phyloP scores from a whole-genome alignment of 1,140 invertebrate genomes.

The Conus betulinus region DNA sequence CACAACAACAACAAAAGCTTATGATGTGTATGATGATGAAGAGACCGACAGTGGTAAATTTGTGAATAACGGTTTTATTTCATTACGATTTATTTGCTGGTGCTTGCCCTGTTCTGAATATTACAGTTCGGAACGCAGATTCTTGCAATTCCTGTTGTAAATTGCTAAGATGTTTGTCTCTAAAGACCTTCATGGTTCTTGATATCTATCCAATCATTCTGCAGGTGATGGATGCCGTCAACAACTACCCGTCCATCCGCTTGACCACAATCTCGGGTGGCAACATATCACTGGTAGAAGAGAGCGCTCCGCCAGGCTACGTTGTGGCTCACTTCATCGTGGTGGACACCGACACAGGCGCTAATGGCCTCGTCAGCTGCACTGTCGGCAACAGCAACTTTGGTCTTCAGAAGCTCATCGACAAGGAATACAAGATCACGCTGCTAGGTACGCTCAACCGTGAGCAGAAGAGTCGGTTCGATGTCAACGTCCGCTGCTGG shows the following conservation, averaged over 20 bases:
- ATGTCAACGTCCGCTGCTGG: slow-evolving; percentile 37
- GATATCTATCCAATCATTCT: slow-evolving; percentile 27
- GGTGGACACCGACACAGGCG: slow-evolving; percentile 58
- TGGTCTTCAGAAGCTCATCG: slow-evolving; percentile 53
- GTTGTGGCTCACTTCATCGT: slow-evolving; percentile 64
- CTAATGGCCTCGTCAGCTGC: slow-evolving; percentile 63
- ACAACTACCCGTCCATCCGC: slow-evolving; percentile 92
- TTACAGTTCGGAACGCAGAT: too few relatives aligned
- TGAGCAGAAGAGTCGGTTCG: slow-evolving; percentile 29
- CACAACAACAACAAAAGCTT: too few relatives aligned
- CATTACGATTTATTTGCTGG: too few relatives aligned
- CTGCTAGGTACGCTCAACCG: slow-evolving; percentile 43
- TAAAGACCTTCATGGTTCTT: too few relatives aligned
- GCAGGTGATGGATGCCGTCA: slow-evolving; percentile 87
- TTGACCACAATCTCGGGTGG: slow-evolving; percentile 59
- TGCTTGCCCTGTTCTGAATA: too few relatives aligned
- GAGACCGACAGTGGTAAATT: too few relatives aligned
- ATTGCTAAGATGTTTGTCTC: too few relatives aligned
- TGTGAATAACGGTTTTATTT: too few relatives aligned
- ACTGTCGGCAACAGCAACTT: slow-evolving; percentile 48
- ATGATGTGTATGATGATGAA: too few relatives aligned
- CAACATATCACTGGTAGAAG: slow-evolving; percentile 47
- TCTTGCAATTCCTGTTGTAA: too few relatives aligned
- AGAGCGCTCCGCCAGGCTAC: slow-evolving; percentile 62
- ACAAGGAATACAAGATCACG: slow-evolving; percentile 62